Base-by-base conservation (phyloP, 2,797 vertebrate species). In the Chaenodraco wilsoni region DNA sequence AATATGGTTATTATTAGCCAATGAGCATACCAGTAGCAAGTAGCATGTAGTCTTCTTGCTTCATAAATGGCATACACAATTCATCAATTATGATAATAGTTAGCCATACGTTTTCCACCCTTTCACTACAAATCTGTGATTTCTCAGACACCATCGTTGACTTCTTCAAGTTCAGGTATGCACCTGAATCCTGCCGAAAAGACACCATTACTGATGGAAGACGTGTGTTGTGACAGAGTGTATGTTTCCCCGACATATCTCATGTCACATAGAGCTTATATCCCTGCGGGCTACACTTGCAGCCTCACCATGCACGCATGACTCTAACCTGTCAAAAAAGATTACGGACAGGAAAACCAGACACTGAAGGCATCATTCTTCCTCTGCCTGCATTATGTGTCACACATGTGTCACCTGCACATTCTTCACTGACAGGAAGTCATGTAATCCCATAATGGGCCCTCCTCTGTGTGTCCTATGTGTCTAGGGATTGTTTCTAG, bases 401-500 rank as follows among this genome's bases (percentile, higher is more conserved):
- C 59, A 52, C 69, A 60, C 33, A 19, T 33, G 46, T 59, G 78
- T 70, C 31, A 79, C 66, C 70, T 65, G 61, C 19, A 41, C 57
- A 27, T 63, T 68, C 57, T 33, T 11, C 27, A 68, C 66, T 59
- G 51, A 44, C 58, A 60, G 33, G 45, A 65, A 46, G 54, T 17
- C n/a, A 21, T 55, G 69, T 65, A 74, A 83, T 74, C 62, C 69
- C 64, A 67, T 78, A 49, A 70, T 43, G 46, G 52, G 16, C 41
- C 27, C 56, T 84, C 84, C 85, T 66, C 50, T 64, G 79, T 67
- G 77, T 57, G 31, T 83, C 75, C 21, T 41, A 49, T 11, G 50
- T 45, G 66, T 72, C 81, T 58, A 62, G 88, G 83, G 88, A 91
- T 46, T 45, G 66, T 90, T 91, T 93, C 86, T 91, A 81, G 89